A percentile compares a stretch with the other conserved stretches of the same genome.
Conservation (phyloP, 2,797 vertebrate species). For the Syngnathus rostellatus region DNA sequence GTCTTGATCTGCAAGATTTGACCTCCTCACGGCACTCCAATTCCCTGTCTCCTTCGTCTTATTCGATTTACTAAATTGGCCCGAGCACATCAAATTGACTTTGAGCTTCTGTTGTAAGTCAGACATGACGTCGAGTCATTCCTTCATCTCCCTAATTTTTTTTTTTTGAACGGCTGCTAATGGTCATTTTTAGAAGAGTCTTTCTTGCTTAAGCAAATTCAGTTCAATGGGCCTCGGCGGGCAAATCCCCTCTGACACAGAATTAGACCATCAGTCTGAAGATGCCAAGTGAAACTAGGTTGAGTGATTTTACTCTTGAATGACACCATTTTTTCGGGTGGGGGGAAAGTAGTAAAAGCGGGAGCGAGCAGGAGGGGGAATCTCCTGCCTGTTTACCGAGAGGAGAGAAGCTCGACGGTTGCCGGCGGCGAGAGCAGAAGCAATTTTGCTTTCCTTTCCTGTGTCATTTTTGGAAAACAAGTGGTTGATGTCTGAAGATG, state of each 20-base stretch:
- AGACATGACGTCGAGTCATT: conserved; percentile 8
- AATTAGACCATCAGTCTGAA: conserved; percentile 37
- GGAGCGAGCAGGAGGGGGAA: conserved; percentile 41
- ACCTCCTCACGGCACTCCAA: background rate
- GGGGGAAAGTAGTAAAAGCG: conserved; percentile 37
- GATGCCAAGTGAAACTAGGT: conserved; percentile 50
- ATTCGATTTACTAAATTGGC: conserved; percentile 30
- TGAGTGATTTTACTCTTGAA: conserved; percentile 52
- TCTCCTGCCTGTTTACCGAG: conserved; percentile 18
- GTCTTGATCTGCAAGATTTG: background rate
- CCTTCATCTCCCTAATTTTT: background rate
- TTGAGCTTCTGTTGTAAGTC: conserved; percentile 22
- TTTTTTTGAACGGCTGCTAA: background rate
- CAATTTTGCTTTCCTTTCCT: conserved; percentile 1
- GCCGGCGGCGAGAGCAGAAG: background rate
- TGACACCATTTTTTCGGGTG: conserved; percentile 50
- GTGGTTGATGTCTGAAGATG: conserved; percentile 10
- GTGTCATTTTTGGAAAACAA: conserved; percentile 6
- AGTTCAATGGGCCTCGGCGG: conserved; percentile 3
- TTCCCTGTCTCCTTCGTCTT: conserved; percentile 14
- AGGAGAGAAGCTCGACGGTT: conserved; percentile 27
- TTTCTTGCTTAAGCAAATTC: background rate
- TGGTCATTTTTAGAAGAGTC: background rate
- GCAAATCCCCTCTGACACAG: conserved; percentile 26
- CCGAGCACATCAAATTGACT: conserved; percentile 19